Percentiles rank a stretch among this genome's conserved stretches.
Conservation (phyloP, 2,113 vertebrate species). For the Mellivora capensis region DNA sequence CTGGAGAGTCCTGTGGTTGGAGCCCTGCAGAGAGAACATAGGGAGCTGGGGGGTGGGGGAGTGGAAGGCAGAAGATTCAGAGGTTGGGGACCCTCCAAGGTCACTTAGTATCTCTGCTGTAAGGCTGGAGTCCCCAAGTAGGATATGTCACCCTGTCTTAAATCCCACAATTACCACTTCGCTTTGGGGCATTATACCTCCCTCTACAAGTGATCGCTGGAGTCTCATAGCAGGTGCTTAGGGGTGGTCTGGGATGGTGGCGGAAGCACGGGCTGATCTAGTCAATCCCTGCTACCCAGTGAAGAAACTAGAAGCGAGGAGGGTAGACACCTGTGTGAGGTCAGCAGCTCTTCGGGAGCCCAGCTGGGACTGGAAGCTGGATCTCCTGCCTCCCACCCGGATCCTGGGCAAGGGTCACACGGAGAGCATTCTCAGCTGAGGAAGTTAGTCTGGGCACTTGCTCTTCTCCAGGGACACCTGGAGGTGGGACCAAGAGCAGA, state of each 20-base stretch:
- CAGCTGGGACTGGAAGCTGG: not conserved
- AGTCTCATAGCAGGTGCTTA: not conserved
- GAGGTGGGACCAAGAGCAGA: not conserved
- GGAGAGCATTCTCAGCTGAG: not conserved
- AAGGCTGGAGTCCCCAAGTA: not conserved
- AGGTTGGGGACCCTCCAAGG: not conserved
- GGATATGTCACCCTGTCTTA: not conserved
- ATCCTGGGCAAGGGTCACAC: not conserved
- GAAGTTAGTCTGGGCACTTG: not conserved
- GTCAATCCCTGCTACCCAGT: not conserved
- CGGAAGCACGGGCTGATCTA: accelerated
- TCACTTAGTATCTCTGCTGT: not conserved
- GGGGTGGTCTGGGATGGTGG: not conserved
- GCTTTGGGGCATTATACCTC: not conserved
- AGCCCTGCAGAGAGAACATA: not conserved
- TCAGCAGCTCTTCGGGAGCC: not conserved
- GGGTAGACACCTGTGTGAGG: not conserved
- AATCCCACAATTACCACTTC: not conserved
- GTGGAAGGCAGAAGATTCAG: not conserved
- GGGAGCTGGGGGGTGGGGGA: no score
- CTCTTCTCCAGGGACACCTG: not conserved
- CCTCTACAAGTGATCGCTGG: not conserved
- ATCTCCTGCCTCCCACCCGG: not conserved
- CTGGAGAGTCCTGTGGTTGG: constrained; percentile 61
- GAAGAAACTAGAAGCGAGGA: not conserved